Evolutionary conservation across 2,888 invertebrate species (phyloP).

Genomic region (Pammene fasciana): DNA sequence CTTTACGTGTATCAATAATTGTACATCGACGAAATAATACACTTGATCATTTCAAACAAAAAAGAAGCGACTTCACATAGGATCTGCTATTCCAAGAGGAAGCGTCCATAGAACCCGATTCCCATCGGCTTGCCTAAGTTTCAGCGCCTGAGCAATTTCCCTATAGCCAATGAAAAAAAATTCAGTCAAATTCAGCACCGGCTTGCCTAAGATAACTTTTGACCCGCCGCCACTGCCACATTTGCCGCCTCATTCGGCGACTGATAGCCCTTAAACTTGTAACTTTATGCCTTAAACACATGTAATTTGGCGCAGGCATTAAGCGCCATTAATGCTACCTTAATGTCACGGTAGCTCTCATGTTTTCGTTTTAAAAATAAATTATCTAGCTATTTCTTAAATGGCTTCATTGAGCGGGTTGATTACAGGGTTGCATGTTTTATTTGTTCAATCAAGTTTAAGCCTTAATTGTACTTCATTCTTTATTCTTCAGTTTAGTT

Average conservation of each 20-base stretch:
- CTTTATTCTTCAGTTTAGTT: too few relatives aligned
- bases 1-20: background rate
- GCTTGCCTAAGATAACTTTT: too few relatives aligned
- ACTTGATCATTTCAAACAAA: too few relatives aligned
- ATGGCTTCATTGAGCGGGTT: slow-evolving; percentile 9
- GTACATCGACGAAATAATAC: background rate
- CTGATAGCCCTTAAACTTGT: slow-evolving; percentile 10
- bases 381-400: slow-evolving; percentile 18
- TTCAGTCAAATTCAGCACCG: too few relatives aligned
- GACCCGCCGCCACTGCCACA: too few relatives aligned
- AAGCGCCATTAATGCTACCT: background rate
- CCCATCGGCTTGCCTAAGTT: too few relatives aligned
- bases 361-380: slow-evolving; percentile 16
- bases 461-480: background rate
- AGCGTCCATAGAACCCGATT: too few relatives aligned
- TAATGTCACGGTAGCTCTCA: slow-evolving; percentile 1
- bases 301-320: slow-evolving; percentile 26
- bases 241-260: background rate
- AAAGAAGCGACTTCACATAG: too few relatives aligned
- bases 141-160: too few relatives aligned
- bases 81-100: too few relatives aligned
- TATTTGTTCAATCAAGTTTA: background rate
- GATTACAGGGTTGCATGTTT: background rate
- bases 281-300: too few relatives aligned
- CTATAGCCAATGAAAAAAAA: too few relatives aligned